Evolutionary conservation across 2,113 vertebrate genomes (phyloP).

Genomic region (Hemiprocne comata): DNA sequence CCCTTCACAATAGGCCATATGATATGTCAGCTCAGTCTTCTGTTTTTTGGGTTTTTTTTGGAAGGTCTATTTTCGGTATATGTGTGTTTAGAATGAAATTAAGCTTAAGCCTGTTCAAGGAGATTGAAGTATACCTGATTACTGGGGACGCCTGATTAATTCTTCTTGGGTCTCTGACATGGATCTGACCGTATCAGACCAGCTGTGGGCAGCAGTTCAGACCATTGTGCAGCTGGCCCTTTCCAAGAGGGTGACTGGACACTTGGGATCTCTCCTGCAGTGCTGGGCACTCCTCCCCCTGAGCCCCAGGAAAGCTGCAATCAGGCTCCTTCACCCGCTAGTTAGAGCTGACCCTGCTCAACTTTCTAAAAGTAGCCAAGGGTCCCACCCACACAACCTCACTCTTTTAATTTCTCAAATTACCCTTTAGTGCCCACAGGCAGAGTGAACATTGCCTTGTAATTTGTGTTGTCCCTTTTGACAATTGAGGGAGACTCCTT

Average conservation of each 20-base stretch:
- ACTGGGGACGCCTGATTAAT: not conserved
- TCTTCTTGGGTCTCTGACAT: not conserved
- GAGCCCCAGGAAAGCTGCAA: constrained; percentile 8
- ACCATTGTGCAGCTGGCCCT: not conserved
- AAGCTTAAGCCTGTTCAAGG: not conserved
- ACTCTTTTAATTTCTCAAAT: constrained; percentile 72
- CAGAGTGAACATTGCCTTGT: constrained; percentile 79
- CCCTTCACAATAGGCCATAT: not conserved
- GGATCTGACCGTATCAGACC: not conserved
- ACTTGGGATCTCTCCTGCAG: not conserved
- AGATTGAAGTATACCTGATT: not conserved
- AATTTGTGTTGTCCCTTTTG: constrained; percentile 74
- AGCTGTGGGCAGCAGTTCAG: not conserved
- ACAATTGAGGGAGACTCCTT: constrained; percentile 54
- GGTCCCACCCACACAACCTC: constrained; percentile 62
- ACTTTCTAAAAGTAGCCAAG: constrained; percentile 66
- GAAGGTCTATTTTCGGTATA: not conserved
- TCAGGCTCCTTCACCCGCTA: constrained; percentile 64
- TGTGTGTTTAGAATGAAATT: not conserved
- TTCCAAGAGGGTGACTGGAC: not conserved
- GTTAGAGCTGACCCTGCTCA: constrained; percentile 74
- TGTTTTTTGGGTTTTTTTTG: not conserved
- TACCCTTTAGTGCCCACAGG: constrained; percentile 73
- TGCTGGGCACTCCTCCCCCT: not conserved
- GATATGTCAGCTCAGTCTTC: not conserved